Evolutionary conservation across 1,140 invertebrate genomes (phyloP).

Genomic region (Ridgeia piscesae): DNA sequence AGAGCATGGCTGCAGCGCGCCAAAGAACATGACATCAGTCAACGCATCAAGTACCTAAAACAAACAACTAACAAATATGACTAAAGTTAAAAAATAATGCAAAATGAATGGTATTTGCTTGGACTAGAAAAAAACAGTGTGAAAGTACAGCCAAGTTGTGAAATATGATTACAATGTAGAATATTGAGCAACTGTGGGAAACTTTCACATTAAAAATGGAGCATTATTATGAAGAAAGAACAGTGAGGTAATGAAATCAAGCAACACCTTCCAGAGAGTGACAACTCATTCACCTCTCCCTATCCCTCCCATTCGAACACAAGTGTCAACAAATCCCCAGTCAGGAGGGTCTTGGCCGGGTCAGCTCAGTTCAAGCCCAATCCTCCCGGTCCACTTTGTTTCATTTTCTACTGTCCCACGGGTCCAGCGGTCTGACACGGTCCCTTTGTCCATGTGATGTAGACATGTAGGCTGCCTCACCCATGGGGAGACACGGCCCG

Average conservation of each 20-base stretch:
- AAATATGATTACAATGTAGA: background rate
- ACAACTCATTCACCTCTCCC: too few species aligned
- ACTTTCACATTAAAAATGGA: background rate
- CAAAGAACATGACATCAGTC: constrained; percentile 83
- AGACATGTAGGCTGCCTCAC: too few species aligned
- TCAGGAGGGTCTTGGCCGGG: too few species aligned
- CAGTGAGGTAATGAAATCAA: background rate
- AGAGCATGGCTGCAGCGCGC: constrained; percentile 74
- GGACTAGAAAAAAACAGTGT: background rate
- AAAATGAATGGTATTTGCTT: background rate
- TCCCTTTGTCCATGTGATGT: too few species aligned
- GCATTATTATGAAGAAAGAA: background rate
- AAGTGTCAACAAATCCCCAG: too few species aligned
- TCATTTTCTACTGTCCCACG: too few species aligned
- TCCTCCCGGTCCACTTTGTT: too few species aligned
- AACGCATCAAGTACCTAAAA: constrained; percentile 75
- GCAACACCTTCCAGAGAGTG: too few species aligned
- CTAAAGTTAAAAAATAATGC: background rate
- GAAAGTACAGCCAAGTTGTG: background rate
- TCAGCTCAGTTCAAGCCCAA: too few species aligned
- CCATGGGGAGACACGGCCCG: too few species aligned
- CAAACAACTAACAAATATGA: background rate
- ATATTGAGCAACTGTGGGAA: background rate
- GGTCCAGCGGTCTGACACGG: too few species aligned
- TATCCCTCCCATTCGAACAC: too few species aligned